Evolutionary conservation across 2,113 vertebrate species (phyloP).

Genomic region (Labrus mixtus): DNA sequence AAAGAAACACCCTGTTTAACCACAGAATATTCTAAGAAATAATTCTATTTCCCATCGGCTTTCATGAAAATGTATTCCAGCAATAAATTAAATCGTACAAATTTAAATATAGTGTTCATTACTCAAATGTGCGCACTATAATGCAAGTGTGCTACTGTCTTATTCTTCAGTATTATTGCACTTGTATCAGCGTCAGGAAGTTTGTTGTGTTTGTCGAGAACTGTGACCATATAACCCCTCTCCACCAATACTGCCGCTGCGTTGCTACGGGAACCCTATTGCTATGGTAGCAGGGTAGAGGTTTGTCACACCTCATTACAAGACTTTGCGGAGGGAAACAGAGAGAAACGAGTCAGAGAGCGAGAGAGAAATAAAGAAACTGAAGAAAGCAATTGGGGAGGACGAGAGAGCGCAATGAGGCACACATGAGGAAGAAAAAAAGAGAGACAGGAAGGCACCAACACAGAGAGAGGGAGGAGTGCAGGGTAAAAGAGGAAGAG

Average conservation of each 20-base stretch:
- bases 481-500: constrained; percentile 58
- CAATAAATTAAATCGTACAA: not conserved
- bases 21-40: not conserved
- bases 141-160: not conserved
- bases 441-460: constrained; percentile 60
- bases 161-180: not conserved
- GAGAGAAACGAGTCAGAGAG: constrained; percentile 39
- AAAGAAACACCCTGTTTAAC: not conserved
- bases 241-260: constrained; percentile 11
- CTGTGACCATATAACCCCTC: constrained; percentile 30
- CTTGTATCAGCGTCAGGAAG: constrained; percentile 15
- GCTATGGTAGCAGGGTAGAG: constrained; percentile 75
- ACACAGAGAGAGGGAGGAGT: constrained; percentile 46
- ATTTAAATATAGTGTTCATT: not conserved
- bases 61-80: too few relatives aligned
- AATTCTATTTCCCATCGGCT: not conserved
- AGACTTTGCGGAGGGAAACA: constrained; percentile 62
- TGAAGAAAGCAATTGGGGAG: constrained; percentile 45
- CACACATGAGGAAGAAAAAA: constrained; percentile 23
- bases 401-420: constrained; percentile 55
- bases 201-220: constrained; percentile 36
- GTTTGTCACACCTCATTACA: constrained; percentile 77
- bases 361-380: constrained; percentile 39
- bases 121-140: not conserved
- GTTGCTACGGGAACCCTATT: constrained; percentile 76